Percentiles rank a stretch among this genome's conserved stretches.
These are phyloP conservation scores for Catocala sponsa DNA, from an alignment of 2,888 invertebrate genomes.

Conservation along the genomic window DNA sequence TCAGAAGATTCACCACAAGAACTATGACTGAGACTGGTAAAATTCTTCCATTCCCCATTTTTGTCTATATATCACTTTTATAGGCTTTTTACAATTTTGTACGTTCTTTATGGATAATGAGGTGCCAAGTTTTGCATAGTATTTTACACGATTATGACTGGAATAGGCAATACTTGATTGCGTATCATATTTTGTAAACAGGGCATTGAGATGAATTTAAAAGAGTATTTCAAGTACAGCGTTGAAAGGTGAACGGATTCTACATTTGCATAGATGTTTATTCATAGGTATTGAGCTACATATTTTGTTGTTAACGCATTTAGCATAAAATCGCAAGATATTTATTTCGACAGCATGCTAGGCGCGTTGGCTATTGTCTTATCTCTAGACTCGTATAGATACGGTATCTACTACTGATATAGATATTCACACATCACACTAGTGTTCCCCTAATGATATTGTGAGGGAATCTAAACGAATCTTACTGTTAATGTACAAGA, in stretches of 20 bases:
- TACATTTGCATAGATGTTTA: conserved; percentile 43
- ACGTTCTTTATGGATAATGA: conserved; percentile 55
- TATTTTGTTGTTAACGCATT: conserved; percentile 35
- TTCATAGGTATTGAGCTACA: conserved; percentile 35
- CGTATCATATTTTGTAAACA: conserved; percentile 32
- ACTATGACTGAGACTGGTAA: conserved; percentile 74
- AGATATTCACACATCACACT: conserved; percentile 70
- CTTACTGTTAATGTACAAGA: conserved; percentile 57
- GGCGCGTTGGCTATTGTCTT: conserved; percentile 62
- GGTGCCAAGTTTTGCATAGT: conserved; percentile 67
- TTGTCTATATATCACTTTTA: conserved; percentile 66
- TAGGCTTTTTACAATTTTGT: conserved; percentile 71
- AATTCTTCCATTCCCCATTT: conserved; percentile 63
- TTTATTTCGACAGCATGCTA: conserved; percentile 63
- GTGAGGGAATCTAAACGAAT: conserved; percentile 46
- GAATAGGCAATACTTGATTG: conserved; percentile 34
- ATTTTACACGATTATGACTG: conserved; percentile 44
- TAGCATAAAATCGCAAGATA: conserved; percentile 56
- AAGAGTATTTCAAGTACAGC: conserved; percentile 28
- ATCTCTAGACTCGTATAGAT: conserved; percentile 69
- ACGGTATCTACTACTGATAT: conserved; percentile 74
- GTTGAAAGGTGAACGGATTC: conserved; percentile 24
- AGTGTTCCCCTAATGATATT: conserved; percentile 47
- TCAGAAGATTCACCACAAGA: conserved; percentile 93
- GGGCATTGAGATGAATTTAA: conserved; percentile 35